Conservation (phyloP, 2,113 vertebrate genomes). For the Xenopus laevis region DNA sequence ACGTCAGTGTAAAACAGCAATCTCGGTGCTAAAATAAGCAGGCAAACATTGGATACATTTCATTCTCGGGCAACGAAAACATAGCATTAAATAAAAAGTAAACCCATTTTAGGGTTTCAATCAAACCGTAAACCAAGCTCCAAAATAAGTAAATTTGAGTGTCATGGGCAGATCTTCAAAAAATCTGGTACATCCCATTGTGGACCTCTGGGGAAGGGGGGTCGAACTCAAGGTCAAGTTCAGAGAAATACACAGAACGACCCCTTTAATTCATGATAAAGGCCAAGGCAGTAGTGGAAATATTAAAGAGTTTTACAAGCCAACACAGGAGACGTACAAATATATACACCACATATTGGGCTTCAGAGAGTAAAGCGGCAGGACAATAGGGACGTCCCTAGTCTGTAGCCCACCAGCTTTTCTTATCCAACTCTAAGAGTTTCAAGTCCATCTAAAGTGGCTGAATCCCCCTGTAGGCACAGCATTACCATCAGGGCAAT, state of each 20-base stretch:
- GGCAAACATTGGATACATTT: conserved; percentile 26
- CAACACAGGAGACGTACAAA: neutral
- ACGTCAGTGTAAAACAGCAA: conserved; percentile 18
- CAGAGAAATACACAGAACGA: too few relatives aligned
- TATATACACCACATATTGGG: neutral
- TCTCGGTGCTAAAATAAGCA: conserved; percentile 24
- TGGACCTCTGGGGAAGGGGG: too few relatives aligned
- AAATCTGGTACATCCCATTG: too few relatives aligned
- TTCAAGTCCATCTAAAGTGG: too few relatives aligned
- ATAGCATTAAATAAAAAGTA: neutral
- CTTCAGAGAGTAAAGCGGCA: conserved; percentile 38
- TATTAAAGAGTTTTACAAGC: conserved; percentile 6
- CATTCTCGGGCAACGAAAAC: neutral
- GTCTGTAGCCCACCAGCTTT: neutral
- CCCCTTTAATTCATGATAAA: too few relatives aligned
- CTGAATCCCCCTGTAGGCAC: too few relatives aligned
- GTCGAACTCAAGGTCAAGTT: too few relatives aligned
- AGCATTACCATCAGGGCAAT: too few relatives aligned
- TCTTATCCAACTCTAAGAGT: too few relatives aligned
- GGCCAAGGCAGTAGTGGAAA: neutral
- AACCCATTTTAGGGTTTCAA: neutral
- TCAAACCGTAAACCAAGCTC: conserved; percentile 20
- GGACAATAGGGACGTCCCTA: neutral
- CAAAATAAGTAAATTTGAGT: neutral
- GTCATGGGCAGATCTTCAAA: too few relatives aligned